A percentile compares a stretch with the other conserved stretches of the same genome.
These are phyloP conservation scores for Apotomis turbidana DNA, from an alignment of 2,888 invertebrate genomes.

Conservation along the genomic window DNA sequence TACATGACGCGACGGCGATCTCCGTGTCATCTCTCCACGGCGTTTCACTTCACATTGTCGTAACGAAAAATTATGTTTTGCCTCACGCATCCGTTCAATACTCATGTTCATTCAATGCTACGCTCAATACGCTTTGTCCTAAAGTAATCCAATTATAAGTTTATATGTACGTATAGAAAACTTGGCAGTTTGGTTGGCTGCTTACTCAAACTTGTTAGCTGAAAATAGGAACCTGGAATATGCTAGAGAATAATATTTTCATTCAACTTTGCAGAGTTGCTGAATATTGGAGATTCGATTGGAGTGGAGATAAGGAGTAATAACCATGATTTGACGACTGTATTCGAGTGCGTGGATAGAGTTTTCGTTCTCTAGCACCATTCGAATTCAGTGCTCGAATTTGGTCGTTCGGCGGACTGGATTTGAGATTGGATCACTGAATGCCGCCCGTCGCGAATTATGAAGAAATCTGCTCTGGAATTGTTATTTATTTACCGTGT, in stretches of 20 bases:
- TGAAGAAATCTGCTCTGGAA: not conserved
- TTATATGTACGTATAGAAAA: conserved; percentile 17
- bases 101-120: not conserved
- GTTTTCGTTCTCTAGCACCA: conserved; percentile 87
- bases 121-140: conserved; percentile 2
- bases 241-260: conserved; percentile 36
- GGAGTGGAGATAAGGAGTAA: conserved; percentile 14
- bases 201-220: conserved; percentile 29
- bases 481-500: no score
- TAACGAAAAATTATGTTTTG: no score
- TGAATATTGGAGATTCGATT: conserved; percentile 34
- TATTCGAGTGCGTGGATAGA: conserved; percentile 87
- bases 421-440: not conserved
- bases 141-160: conserved; percentile 29
- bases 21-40: no score
- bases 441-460: not conserved
- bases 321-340: conserved; percentile 84
- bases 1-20: no score
- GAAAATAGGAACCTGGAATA: conserved; percentile 31
- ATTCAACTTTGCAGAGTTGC: conserved; percentile 27
- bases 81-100: not conserved
- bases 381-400: conserved; percentile 87
- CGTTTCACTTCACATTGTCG: no score
- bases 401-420: conserved; percentile 60
- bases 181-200: conserved; percentile 27